These are phyloP conservation scores for Tolmerus cingulatus DNA, from an alignment of 2,888 invertebrate species.

Conservation along the genomic window DNA sequence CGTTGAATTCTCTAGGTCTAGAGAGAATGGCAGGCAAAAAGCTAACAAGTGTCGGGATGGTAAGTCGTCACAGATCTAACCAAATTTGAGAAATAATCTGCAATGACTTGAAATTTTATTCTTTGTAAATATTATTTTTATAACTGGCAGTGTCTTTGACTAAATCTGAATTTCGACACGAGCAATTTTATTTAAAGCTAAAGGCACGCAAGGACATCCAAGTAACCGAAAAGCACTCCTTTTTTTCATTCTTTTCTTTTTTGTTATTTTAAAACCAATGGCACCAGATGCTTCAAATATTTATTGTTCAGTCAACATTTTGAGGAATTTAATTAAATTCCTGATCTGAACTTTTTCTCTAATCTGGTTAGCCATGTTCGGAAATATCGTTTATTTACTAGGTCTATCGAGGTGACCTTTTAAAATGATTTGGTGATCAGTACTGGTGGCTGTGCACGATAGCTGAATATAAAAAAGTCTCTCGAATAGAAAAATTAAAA, in stretches of 20 bases:
- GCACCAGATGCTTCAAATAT: not conserved
- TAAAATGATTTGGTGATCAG: not conserved
- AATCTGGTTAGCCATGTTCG: not conserved
- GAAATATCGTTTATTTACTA: not conserved
- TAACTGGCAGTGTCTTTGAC: not conserved
- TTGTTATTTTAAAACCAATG: not conserved
- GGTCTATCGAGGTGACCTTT: not conserved
- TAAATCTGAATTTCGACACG: not conserved
- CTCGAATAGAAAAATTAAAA: not conserved
- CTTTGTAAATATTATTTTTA: not conserved
- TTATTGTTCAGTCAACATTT: not conserved
- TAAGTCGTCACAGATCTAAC: not conserved
- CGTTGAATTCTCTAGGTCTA: not conserved
- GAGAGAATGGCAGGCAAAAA: not conserved
- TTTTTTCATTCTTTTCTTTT: not conserved
- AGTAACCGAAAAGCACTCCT: not conserved
- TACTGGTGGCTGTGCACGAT: not conserved
- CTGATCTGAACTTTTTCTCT: not conserved
- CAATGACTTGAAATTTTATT: not conserved
- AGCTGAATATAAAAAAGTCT: not conserved
- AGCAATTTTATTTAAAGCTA: not conserved
- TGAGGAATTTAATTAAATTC: not conserved
- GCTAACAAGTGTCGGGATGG: not conserved
- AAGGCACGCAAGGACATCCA: not conserved
- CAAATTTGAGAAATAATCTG: not conserved